Conservation (phyloP, 2,888 invertebrate genomes). For the Callinectes sapidus region DNA sequence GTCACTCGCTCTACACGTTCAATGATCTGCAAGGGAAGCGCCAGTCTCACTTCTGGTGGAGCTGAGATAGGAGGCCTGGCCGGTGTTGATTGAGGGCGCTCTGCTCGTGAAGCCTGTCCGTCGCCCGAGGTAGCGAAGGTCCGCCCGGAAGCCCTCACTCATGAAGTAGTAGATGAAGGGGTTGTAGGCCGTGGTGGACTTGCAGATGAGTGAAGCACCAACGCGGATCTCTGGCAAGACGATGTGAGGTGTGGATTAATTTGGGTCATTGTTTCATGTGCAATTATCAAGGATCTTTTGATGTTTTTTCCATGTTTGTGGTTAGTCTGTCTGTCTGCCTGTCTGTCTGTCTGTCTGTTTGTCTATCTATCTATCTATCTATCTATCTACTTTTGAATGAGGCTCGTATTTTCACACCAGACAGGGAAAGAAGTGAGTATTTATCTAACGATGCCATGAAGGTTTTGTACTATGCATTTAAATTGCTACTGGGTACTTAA, state of each 20-base stretch:
- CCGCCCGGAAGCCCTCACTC: conserved; percentile 69
- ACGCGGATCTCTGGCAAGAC: conserved; percentile 47
- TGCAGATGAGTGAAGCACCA: conserved; percentile 72
- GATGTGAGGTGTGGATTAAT: background rate
- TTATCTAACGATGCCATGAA: background rate
- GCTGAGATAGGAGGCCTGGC: conserved; percentile 46
- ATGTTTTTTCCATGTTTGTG: too few relatives aligned
- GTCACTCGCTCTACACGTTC: background rate
- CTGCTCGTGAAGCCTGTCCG: conserved; percentile 19
- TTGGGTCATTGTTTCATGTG: too few relatives aligned
- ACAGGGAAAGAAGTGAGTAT: background rate
- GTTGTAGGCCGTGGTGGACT: conserved; percentile 73
- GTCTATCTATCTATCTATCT: too few relatives aligned
- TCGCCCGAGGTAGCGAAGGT: conserved; percentile 60
- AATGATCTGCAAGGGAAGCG: background rate
- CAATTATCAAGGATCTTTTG: too few relatives aligned
- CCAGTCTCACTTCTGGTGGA: conserved; percentile 50
- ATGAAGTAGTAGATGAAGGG: conserved; percentile 73
- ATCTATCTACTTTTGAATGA: background rate
- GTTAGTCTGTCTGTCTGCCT: too few relatives aligned
- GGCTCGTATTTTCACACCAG: background rate
- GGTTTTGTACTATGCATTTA: background rate
- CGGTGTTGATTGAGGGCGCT: conserved; percentile 23
- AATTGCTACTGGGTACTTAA: too few relatives aligned
- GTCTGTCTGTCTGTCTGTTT: too few relatives aligned